Base-by-base conservation (phyloP, 1,140 invertebrate genomes). In the Sitobion miscanthi region DNA sequence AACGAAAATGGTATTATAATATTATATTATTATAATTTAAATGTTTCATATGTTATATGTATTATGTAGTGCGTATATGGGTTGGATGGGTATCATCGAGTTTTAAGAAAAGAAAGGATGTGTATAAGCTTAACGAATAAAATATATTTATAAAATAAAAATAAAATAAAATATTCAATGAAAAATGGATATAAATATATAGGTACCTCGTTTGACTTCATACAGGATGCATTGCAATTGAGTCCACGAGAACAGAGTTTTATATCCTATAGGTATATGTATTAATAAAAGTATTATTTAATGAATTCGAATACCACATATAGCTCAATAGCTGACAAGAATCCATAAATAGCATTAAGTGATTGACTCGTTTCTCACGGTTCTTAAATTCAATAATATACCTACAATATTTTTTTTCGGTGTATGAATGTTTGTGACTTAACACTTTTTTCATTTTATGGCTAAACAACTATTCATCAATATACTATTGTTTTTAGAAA, bases 291-390 rank as follows among this genome's bases (percentile, higher is more conserved):
- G 35, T 57, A 57, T 89, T 54, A 57, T 87, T 89, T 89, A 89
- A 89, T 57, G 49, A 89, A 89, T 89, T 89, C 88, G 49, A 89
- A 57, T 89, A 89, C 49, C 49, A 89, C 88, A 57, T 89, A 89
- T 89, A 89, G 52, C 88, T 57, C 52, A 89, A 89, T 89, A 89
- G 52, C 88, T 57, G 88, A 89, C n/a, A 57, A 57, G 88, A 89
- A 89, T 89, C 88, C 88, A 57, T 89, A 89, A 89, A 89, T 89
- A 89, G 52, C 35, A 57, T 89, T 54, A 89, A 42, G 49, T 54
- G 88, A 89, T 89, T 89, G 88, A 89, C n/a, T 89, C 30, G 89
- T 90, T 90, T 90, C 89, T 90, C 89, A 90, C 89, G 89, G 89
- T 90, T 90, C 54, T 90, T 90, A 90, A 69, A 90, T 90, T 62